Conservation (phyloP, 1,140 invertebrate species). For the Drosophila aff. region DNA sequence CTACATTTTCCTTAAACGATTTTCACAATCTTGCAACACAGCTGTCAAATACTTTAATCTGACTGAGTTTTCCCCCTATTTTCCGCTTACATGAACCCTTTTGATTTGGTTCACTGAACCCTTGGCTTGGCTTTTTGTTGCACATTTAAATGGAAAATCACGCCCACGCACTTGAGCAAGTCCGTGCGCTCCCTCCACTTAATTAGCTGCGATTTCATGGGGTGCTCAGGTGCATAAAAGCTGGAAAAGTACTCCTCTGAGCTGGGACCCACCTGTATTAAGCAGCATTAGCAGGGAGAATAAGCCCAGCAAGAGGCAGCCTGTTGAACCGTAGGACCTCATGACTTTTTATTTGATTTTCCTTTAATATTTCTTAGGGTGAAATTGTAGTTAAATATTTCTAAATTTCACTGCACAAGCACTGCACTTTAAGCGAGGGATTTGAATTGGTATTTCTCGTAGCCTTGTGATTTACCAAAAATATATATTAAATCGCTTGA, state of each 20-base stretch:
- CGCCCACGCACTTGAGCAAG: conserved; percentile 32
- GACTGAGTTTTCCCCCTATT: conserved; percentile 6
- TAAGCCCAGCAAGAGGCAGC: conserved; percentile 53
- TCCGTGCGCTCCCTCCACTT: conserved; percentile 33
- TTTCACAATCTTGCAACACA: conserved; percentile 8
- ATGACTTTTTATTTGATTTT: conserved; percentile 30
- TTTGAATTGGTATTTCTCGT: conserved; percentile 2
- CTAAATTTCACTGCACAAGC: conserved; percentile 17
- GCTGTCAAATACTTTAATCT: conserved; percentile 34
- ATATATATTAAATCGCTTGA: neutral
- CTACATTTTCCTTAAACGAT: neutral
- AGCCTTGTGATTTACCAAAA: conserved; percentile 6
- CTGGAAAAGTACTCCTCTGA: conserved; percentile 11
- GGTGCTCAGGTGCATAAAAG: conserved; percentile 22
- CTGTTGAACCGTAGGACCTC: conserved; percentile 58
- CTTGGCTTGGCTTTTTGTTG: conserved; percentile 31
- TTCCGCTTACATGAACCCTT: conserved; percentile 26
- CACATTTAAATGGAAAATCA: conserved; percentile 58
- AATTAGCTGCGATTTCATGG: conserved; percentile 65
- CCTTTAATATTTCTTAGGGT: conserved; percentile 2
- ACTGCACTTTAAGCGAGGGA: conserved; percentile 24
- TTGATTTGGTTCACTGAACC: conserved; percentile 51
- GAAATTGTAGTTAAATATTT: conserved; percentile 5
- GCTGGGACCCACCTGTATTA: conserved; percentile 65
- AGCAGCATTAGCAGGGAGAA: conserved; percentile 56